These are phyloP conservation scores for Toxonevra muliebris DNA, from an alignment of 2,888 invertebrate species.

Conservation along the genomic window DNA sequence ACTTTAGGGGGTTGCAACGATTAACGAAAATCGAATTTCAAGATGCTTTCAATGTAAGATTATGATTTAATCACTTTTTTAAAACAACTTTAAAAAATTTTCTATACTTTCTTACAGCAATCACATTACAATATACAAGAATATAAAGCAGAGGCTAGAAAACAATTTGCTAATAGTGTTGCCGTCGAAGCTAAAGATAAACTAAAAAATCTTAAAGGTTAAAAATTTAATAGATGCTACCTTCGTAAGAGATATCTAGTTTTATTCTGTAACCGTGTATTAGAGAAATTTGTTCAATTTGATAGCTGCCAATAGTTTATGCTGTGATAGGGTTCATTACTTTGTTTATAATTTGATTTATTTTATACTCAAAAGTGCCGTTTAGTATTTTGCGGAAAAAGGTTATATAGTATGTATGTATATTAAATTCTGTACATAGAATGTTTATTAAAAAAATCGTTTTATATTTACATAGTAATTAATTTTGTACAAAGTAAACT, in stretches of 20 bases:
- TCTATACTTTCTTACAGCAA: constrained; percentile 49
- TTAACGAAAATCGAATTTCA: constrained; percentile 57
- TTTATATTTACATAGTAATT: neutral
- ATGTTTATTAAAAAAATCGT: neutral
- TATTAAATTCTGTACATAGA: too few relatives aligned
- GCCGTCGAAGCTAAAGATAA: constrained; percentile 55
- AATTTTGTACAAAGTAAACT: constrained; percentile 7
- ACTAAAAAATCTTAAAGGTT: constrained; percentile 50
- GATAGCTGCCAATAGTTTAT: constrained; percentile 31
- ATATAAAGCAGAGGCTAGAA: constrained; percentile 57
- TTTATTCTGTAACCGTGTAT: too few relatives aligned
- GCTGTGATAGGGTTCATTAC: constrained; percentile 45
- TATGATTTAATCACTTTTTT: constrained; percentile 11
- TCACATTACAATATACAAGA: constrained; percentile 59
- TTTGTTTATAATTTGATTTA: too few relatives aligned
- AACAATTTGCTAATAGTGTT: constrained; percentile 59
- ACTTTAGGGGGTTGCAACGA: constrained; percentile 61
- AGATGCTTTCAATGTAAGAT: constrained; percentile 61
- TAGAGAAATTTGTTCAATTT: neutral
- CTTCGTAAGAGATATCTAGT: too few relatives aligned
- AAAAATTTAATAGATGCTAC: constrained; percentile 8
- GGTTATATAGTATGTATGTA: neutral
- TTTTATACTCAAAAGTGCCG: too few relatives aligned
- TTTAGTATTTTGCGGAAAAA: too few relatives aligned
- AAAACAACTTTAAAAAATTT: constrained; percentile 15